phyloP scores from a whole-genome alignment of 2,113 vertebrate species.

The Channa maculata region DNA sequence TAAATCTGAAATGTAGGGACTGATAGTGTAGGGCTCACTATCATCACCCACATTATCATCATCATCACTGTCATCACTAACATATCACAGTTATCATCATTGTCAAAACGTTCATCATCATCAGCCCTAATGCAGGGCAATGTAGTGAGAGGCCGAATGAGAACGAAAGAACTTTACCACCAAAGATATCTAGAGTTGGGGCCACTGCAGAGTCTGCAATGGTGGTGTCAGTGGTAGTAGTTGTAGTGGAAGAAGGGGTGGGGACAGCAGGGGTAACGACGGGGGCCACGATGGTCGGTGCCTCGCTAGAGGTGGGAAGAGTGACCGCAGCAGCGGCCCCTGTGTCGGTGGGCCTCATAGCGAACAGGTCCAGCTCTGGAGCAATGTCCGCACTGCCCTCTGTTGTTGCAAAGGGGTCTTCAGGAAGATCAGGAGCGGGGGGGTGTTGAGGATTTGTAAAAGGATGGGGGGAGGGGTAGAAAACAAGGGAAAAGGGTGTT shows the following conservation, averaged over 20 bases:
- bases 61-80: not conserved
- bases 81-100: conserved; percentile 19
- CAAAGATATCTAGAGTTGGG: conserved; percentile 98
- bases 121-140: conserved; percentile 71
- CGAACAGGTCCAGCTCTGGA: conserved; percentile 98
- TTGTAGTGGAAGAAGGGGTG: conserved; percentile 80
- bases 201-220: conserved; percentile 84
- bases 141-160: conserved; percentile 72
- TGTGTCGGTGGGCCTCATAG: conserved; percentile 94
- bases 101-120: conserved; percentile 39
- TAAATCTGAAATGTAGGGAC: conserved; percentile 67
- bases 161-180: conserved; percentile 91
- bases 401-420: conserved; percentile 99
- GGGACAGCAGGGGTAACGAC: conserved; percentile 82
- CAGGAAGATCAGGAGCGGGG: conserved; percentile 76
- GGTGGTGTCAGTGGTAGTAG: conserved; percentile 74
- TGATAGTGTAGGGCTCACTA: conserved; percentile 46
- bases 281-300: conserved; percentile 79
- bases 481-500: conserved; percentile 78
- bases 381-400: conserved; percentile 95
- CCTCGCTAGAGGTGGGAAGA: conserved; percentile 89
- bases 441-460: conserved; percentile 59
- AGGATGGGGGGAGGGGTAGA: conserved; percentile 77
- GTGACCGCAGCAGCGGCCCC: conserved; percentile 85
- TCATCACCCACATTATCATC: conserved; percentile 43